Evolutionary conservation across 2,797 vertebrate genomes (phyloP), one percentile per base, ranked within the genome.

Genomic region (Sphaeramia orbicularis): DNA sequence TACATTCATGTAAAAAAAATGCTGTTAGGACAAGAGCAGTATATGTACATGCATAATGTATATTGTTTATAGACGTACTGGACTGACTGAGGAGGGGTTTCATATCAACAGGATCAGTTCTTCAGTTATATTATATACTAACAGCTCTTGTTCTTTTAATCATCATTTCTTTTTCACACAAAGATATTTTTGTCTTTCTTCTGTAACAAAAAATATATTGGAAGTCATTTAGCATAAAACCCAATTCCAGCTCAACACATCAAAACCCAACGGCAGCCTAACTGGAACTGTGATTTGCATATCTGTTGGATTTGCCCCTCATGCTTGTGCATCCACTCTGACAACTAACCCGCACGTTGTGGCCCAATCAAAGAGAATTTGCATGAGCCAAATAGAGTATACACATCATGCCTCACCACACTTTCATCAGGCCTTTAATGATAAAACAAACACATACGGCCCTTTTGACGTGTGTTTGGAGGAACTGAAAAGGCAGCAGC

Each of bases 281-380:
- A 51, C 49, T 67, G 49, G 32, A 71, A 53, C 51, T 62, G 16
- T 10, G 36, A 81, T 81, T 84, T 81, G 47, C 82, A 78, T 80
- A 78, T 76, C 74, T 74, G 62, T 63, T 51, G 41, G 45, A 74
- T 81, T 74, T 53, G 56, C 37, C 7, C 40, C 55, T 78, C 65
- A 51, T 69, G 43, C 67, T 55, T 52, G 48, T 59, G 54, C 38
- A 43, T 61, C 62, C 53, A 42, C 38, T 52, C 43, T 62, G 66
- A 82, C 74, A 77, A 24, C 68, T 49, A 55, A 69, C n/a, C 76
- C 49, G n/a, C 10, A 61, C 52, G 49, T 11, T 66, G 61, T 59
- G 75, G 54, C 66, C 73, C 72, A 55, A 50, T 86, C 77, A 83
- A 81, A 72, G 49, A 45, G 38, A 74, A 86, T 78, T 73, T 71